Base-by-base conservation (phyloP, 2,797 vertebrate species). In the Hippoglossus hippoglossus region DNA sequence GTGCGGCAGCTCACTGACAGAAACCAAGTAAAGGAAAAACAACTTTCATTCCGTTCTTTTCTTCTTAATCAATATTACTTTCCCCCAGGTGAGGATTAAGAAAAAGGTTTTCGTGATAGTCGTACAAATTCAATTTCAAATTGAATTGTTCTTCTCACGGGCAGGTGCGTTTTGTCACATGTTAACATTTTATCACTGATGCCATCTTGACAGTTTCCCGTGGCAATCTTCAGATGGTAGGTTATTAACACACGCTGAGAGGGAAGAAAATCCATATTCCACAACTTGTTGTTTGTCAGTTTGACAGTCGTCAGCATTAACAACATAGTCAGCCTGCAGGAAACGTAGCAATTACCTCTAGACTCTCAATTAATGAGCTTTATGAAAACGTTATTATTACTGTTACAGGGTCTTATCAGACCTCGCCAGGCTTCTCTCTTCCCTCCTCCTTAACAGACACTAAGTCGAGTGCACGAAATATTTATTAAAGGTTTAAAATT, bases 331-430 rank as follows among this genome's bases (percentile, higher is more conserved):
- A 89, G 91, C 93, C 93, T 91, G 90, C 89, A 93, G 94, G 93
- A 94, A 94, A 94, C 75, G 83, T 78, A 77, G 91, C 94, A 94
- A 94, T 95, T 95, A 94, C 93, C 91, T 90, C 89, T 77, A 90
- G 87, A 94, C 91, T 93, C 91, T 94, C 92, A 94, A 94, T 95
- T 95, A 94, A 94, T 94, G 91, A 94, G 93, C 92, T 94, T 93
- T 93, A 91, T 92, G 93, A 93, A 94, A 93, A 93, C 86, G 82
- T 92, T 94, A 92, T 93, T 93, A 92, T 93, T 91, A 91, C 90
- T 92, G 91, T 94, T 93, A 92, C 84, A 87, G 87, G 90, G 86
- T 65, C 93, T 94, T 94, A 94, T 94, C 94, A 93, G 93, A 93
- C 91, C 82, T 87, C 71, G 70, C 89, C 93, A 95, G 93, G 80